Conservation (phyloP, 1,140 invertebrate species). For the Drosophila ananassae region DNA sequence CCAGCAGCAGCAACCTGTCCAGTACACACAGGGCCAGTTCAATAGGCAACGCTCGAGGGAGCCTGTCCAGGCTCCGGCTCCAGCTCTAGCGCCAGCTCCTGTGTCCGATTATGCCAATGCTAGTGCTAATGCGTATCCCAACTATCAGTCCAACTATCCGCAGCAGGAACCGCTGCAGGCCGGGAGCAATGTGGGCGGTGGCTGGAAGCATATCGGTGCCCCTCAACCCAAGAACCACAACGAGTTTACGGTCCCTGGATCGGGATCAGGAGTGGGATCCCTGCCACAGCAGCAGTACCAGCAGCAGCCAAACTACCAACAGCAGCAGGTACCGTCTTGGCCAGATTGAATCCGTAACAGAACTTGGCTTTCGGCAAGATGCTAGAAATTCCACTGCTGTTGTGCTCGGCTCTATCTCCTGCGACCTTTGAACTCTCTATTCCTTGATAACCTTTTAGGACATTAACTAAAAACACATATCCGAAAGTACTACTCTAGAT, state of each 20-base stretch:
- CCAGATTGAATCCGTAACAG: conserved; percentile 41
- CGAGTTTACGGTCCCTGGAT: conserved; percentile 41
- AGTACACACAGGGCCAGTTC: conserved; percentile 79
- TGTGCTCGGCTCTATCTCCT: conserved; percentile 20
- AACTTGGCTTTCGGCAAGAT: conserved; percentile 54
- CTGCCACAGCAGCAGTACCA: conserved; percentile 62
- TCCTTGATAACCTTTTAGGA: not conserved
- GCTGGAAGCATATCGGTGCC: conserved; percentile 77
- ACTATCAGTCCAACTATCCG: conserved; percentile 30
- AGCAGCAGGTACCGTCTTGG: conserved; percentile 75
- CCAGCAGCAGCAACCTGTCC: conserved; percentile 53
- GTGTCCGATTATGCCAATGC: conserved; percentile 17
- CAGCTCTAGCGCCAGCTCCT: conserved; percentile 37
- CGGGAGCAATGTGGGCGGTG: conserved; percentile 42
- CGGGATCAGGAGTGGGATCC: conserved; percentile 5
- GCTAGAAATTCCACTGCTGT: conserved; percentile 57
- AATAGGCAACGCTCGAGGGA: conserved; percentile 70
- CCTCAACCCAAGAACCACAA: conserved; percentile 58
- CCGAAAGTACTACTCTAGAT: not conserved
- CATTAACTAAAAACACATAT: not conserved
- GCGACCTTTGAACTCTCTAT: conserved; percentile 1
- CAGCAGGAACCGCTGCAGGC: conserved; percentile 28
- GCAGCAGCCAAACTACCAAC: conserved; percentile 75
- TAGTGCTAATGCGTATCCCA: conserved; percentile 15
- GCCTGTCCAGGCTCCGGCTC: conserved; percentile 24